Evolutionary conservation across 1,140 invertebrate genomes (phyloP).

Genomic region (Conus betulinus): DNA sequence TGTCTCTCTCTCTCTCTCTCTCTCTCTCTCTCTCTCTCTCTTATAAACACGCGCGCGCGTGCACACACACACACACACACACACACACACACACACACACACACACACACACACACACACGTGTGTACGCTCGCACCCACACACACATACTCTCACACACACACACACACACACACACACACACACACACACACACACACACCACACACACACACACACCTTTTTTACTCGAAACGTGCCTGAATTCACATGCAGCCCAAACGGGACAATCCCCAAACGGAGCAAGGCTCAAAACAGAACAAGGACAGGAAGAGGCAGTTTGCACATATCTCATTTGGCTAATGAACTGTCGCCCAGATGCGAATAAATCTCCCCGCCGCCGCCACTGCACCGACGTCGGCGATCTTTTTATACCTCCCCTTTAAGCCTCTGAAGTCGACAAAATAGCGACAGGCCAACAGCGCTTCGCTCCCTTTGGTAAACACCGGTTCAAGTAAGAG

Average conservation of each 20-base stretch:
- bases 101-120: background rate
- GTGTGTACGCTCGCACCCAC: background rate
- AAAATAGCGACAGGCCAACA: no score
- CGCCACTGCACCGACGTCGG: background rate
- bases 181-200: background rate
- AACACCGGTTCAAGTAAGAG: no score
- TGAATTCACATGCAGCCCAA: no score
- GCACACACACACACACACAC: background rate
- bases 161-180: background rate
- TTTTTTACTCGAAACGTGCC: no score
- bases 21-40: slow-evolving; percentile 1
- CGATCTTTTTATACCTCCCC: background rate
- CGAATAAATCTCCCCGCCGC: background rate
- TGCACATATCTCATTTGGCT: no score
- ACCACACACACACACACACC: no score
- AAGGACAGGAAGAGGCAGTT: no score
- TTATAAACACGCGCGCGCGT: background rate
- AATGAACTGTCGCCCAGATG: no score
- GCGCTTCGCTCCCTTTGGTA: no score
- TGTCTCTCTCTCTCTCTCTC: background rate
- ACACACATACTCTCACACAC: background rate
- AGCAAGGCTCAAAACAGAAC: no score
- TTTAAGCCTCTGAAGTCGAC: no score
- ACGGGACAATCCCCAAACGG: no score
- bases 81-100: background rate